Conservation (phyloP, 2,113 vertebrate genomes). For the Spea bombifrons region DNA sequence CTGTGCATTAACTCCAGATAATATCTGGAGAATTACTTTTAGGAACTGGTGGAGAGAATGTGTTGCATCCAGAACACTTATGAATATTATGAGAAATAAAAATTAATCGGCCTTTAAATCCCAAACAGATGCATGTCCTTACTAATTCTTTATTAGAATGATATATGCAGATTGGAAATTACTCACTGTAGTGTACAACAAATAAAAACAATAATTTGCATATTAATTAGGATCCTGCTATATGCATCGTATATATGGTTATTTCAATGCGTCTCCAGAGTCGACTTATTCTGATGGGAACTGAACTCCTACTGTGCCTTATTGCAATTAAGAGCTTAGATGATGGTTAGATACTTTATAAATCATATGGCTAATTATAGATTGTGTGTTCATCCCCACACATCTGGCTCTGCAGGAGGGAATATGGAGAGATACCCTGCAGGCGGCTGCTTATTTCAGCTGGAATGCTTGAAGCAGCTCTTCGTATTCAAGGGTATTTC, state of each 20-base stretch:
- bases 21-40: background rate
- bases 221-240: constrained; percentile 35
- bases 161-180: constrained; percentile 33
- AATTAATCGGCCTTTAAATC: constrained; percentile 17
- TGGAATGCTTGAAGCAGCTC: background rate
- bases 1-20: background rate
- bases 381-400: constrained; percentile 17
- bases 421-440: background rate
- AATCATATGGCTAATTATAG: constrained; percentile 48
- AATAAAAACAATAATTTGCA: constrained; percentile 49
- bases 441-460: constrained; percentile 1
- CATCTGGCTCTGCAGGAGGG: constrained; percentile 42
- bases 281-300: constrained; percentile 36
- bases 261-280: constrained; percentile 37
- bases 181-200: constrained; percentile 30
- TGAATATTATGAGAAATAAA: constrained; percentile 3
- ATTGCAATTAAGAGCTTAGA: constrained; percentile 41
- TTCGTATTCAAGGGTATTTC: background rate
- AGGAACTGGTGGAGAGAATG: background rate
- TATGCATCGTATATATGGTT: constrained; percentile 13
- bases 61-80: background rate
- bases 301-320: constrained; percentile 27
- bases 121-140: constrained; percentile 20
- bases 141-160: constrained; percentile 12
- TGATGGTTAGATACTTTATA: constrained; percentile 43